Base-by-base conservation (phyloP, 2,113 vertebrate genomes). In the Atrichornis clamosus region DNA sequence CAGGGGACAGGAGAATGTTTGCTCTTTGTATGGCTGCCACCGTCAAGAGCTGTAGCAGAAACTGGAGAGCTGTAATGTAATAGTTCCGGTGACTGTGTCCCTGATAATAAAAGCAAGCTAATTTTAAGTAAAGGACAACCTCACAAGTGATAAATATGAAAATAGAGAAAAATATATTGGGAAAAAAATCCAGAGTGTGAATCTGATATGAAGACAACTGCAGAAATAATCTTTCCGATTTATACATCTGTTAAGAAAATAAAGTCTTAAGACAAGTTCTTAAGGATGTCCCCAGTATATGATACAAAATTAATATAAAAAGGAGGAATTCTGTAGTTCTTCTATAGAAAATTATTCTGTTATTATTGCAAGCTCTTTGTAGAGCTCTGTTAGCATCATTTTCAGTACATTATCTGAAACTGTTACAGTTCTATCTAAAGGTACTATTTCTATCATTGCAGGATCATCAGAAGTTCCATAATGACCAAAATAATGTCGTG, bases 11-110 rank as follows among this genome's bases (percentile, higher is more conserved):
- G 41, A 78, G 60, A 75, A 84, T 4, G 1, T 74, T 88, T 89
- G 41, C 39, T 86, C 26, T 76, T 93, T 85, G 46, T 58, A 6
- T 86, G 62, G 46, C 59, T 95, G 30, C 30, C 19, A 8, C 39
- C 0, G 0, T 39, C 41, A 64, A 69, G 35, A 74, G 33, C 42
- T 13, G 1, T 13, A 39, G 39, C 0, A 2, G 35, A 76, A 81
- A n/a, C 11, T 17, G n/a, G 52, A 74, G 16, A 58, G 7, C 56
- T 4, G 2, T 23, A 9, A n/a, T 13, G 3, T n/a, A 56, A 56
- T 24, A 41, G 35, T 55, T 86, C 24, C 44, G 24, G 6, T 84
- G 35, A 28, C 30, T 64, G 6, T 44, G 32, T 30, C 12, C 73
- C 47, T 64, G 30, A 20, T 42, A 50, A 77, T 24, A n/a, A 52